Conservation (phyloP, 1,140 invertebrate genomes). For the Arctopsyche grandis region DNA sequence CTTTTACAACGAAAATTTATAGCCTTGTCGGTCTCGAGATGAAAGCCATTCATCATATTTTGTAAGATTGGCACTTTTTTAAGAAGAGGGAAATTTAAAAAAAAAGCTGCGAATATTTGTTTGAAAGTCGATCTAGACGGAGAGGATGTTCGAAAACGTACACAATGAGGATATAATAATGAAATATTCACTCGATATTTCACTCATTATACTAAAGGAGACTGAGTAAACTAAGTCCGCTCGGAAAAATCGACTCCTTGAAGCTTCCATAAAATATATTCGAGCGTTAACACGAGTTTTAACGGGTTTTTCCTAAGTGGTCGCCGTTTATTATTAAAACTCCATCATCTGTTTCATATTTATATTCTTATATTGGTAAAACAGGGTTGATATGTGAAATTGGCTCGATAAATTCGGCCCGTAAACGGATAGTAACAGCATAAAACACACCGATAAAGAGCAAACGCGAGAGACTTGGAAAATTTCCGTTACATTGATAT, state of each 20-base stretch:
- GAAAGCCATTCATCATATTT: conserved; percentile 27
- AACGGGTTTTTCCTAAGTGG: neutral
- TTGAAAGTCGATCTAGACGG: neutral
- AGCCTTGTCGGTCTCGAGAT: conserved; percentile 10
- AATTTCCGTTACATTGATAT: conserved; percentile 42
- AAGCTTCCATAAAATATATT: neutral
- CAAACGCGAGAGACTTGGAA: conserved; percentile 27
- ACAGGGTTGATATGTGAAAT: conserved; percentile 22
- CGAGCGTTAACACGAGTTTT: neutral
- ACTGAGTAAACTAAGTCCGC: neutral
- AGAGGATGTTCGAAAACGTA: neutral
- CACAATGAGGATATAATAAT: neutral
- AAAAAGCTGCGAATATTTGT: neutral
- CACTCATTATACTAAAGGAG: neutral
- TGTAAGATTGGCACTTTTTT: conserved; percentile 2
- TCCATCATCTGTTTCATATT: neutral
- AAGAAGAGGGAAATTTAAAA: neutral
- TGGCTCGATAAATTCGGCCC: conserved; percentile 28
- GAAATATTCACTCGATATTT: conserved; percentile 1
- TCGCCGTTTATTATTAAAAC: neutral
- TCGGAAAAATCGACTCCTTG: no score
- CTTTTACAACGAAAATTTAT: conserved; percentile 19
- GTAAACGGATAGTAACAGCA: conserved; percentile 32
- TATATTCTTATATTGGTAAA: neutral
- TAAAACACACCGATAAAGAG: conserved; percentile 38